Percentiles rank a stretch among this genome's conserved stretches.
Conservation (phyloP, 2,797 vertebrate species). For the Sebastolobus altivelis region DNA sequence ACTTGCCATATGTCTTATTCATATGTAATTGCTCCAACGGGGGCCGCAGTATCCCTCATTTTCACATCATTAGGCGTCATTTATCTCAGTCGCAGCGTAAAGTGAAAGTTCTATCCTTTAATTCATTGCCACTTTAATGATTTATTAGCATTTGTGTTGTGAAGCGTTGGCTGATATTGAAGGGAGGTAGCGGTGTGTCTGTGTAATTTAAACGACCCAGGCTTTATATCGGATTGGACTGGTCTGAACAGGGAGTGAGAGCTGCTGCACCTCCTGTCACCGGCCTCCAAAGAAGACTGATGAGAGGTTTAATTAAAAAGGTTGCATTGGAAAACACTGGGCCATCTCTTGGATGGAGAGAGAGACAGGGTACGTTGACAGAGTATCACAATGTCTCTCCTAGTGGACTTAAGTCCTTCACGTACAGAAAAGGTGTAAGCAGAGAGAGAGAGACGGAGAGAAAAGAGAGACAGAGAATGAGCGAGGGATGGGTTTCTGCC, state of each 20-base stretch:
- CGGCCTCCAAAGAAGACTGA: conserved; percentile 42
- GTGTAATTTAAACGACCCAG: conserved; percentile 33
- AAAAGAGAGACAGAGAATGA: conserved; percentile 12
- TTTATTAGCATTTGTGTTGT: conserved; percentile 56
- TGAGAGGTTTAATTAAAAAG: conserved; percentile 66
- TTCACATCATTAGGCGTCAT: conserved; percentile 69
- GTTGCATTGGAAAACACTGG: conserved; percentile 57
- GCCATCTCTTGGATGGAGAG: conserved; percentile 31
- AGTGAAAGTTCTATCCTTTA: conserved; percentile 58
- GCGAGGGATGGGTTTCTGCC: conserved; percentile 24
- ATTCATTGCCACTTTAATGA: conserved; percentile 65
- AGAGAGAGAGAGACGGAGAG: not conserved
- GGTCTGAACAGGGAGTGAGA: not conserved
- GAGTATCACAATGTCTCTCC: conserved; percentile 11
- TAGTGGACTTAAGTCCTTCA: conserved; percentile 19
- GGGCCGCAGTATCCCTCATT: conserved; percentile 70
- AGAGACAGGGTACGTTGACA: conserved; percentile 21
- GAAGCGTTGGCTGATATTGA: conserved; percentile 42
- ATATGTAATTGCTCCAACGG: conserved; percentile 71
- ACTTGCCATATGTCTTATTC: conserved; percentile 75
- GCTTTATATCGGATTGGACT: conserved; percentile 41
- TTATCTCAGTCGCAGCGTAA: conserved; percentile 55
- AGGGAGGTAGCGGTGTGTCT: conserved; percentile 21
- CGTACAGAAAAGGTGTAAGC: conserved; percentile 19
- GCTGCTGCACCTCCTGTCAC: conserved; percentile 32